Conservation (phyloP, 2,888 invertebrate species). For the Scrobipalpa atriplicella region DNA sequence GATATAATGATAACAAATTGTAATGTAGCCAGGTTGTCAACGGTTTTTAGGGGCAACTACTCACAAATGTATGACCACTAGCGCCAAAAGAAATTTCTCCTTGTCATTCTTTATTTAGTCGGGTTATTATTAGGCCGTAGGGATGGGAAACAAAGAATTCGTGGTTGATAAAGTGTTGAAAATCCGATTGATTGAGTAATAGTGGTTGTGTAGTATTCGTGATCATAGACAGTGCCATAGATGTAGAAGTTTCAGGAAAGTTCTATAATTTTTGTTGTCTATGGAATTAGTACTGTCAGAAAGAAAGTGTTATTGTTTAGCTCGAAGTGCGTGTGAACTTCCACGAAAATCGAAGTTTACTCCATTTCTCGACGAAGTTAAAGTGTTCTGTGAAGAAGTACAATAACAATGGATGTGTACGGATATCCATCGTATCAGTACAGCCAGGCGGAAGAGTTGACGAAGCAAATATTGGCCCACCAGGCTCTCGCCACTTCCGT, state of each 20-base stretch:
- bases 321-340: conserved; percentile 6
- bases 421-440: conserved; percentile 64
- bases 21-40: background rate
- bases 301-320: conserved; percentile 18
- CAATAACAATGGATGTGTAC: conserved; percentile 66
- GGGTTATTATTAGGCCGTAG: background rate
- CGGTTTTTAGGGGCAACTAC: background rate
- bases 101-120: background rate
- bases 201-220: conserved; percentile 14
- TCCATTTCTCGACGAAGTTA: background rate
- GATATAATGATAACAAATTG: conserved; percentile 16
- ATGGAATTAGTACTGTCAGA: conserved; percentile 1
- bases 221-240: conserved; percentile 2
- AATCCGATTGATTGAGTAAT: background rate
- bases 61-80: background rate
- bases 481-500: conserved; percentile 59
- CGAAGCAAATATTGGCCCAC: conserved; percentile 70
- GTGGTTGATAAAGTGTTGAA: conserved; percentile 1
- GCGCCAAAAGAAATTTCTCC: background rate
- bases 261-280: conserved; percentile 31
- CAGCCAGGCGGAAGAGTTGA: conserved; percentile 65
- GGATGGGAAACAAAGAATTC: background rate
- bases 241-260: conserved; percentile 37
- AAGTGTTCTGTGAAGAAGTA: conserved; percentile 19
- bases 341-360: background rate